These are phyloP conservation scores for Cataglyphis cursor DNA, from an alignment of 2,888 invertebrate species.

Conservation along the genomic window DNA sequence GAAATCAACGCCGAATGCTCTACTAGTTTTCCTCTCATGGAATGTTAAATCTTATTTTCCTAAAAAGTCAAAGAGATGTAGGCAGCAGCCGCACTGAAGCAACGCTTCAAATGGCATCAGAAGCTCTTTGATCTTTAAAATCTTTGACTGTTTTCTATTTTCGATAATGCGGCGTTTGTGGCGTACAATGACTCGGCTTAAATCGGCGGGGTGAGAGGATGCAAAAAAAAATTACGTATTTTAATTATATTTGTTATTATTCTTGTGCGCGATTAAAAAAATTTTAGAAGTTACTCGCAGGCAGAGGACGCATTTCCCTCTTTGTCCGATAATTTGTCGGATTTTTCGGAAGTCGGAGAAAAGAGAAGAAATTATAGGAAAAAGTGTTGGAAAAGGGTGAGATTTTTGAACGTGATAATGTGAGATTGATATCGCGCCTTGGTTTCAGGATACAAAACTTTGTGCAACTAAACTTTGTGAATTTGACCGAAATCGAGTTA, in stretches of 20 bases:
- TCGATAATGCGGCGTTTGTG: not conserved
- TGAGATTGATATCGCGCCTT: constrained; percentile 44
- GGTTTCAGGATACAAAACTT: constrained; percentile 18
- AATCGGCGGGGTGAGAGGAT: not conserved
- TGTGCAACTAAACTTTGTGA: constrained; percentile 38
- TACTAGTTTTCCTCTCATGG: constrained; percentile 32
- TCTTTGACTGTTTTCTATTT: constrained; percentile 42
- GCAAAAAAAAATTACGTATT: not conserved
- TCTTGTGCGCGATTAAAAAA: not conserved
- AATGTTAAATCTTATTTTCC: constrained; percentile 50
- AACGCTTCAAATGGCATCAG: constrained; percentile 45
- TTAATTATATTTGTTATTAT: not conserved
- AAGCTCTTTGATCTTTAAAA: constrained; percentile 38
- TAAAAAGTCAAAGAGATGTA: constrained; percentile 50
- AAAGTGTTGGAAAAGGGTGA: constrained; percentile 19
- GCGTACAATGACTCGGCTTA: not conserved
- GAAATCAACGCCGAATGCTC: constrained; percentile 48
- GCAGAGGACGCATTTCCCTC: not conserved
- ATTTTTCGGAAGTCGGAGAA: not conserved
- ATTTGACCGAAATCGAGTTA: constrained; percentile 46
- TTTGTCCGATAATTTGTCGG: constrained; percentile 5
- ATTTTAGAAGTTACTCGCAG: not conserved
- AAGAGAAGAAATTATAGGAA: not conserved
- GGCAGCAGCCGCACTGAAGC: constrained; percentile 31
- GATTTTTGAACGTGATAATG: constrained; percentile 45